phyloP scores from a whole-genome alignment of 2,888 invertebrate genomes.

The Chrysolina oricalcia region DNA sequence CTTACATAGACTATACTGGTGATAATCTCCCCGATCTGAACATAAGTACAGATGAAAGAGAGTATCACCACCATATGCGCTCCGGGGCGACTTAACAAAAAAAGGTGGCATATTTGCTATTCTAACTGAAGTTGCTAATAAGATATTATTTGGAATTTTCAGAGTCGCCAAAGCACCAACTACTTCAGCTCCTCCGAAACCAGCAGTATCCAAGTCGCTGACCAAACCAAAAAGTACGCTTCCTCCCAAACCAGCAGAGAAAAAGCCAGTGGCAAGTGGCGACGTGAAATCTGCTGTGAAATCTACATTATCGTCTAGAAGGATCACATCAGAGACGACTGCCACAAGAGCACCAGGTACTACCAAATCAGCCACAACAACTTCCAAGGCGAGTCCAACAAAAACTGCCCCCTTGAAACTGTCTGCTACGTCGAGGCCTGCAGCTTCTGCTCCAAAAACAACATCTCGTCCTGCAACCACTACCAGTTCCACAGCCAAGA shows the following conservation, averaged over 20 bases:
- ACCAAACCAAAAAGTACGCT: slow-evolving; percentile 53
- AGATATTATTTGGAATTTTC: slow-evolving; percentile 4
- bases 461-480: neutral
- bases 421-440: slow-evolving; percentile 44
- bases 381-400: slow-evolving; percentile 34
- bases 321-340: slow-evolving; percentile 41
- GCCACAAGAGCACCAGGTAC: slow-evolving; percentile 39
- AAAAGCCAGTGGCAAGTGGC: slow-evolving; percentile 75
- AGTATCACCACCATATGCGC: too few species aligned
- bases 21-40: too few species aligned
- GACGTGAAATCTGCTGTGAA: slow-evolving; percentile 71
- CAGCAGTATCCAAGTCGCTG: slow-evolving; percentile 57
- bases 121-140: too few species aligned
- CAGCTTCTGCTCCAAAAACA: slow-evolving; percentile 31
- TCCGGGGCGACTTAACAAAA: too few species aligned
- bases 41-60: too few species aligned
- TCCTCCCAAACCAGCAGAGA: slow-evolving; percentile 67
- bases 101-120: too few species aligned
- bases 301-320: slow-evolving; percentile 48
- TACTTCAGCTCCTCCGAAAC: slow-evolving; percentile 43
- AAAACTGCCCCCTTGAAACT: slow-evolving; percentile 50
- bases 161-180: slow-evolving; percentile 49
- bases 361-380: slow-evolving; percentile 5
- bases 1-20: too few species aligned
- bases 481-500: slow-evolving; percentile 53